A percentile compares a stretch with the other conserved stretches of the same genome.
phyloP scores from a whole-genome alignment of 2,888 invertebrate genomes.

The Diachrysia chrysitis region DNA sequence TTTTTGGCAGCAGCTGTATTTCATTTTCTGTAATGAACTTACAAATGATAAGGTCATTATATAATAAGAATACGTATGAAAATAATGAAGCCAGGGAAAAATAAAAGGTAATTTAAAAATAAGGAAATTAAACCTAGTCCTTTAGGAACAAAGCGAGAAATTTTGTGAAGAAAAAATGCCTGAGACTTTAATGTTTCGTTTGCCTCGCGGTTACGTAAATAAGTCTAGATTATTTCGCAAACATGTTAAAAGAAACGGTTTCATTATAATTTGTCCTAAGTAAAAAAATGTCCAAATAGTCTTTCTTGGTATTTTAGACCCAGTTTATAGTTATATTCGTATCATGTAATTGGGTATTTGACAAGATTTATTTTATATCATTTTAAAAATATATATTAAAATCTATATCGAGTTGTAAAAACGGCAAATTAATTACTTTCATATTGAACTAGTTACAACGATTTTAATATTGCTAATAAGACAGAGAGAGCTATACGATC shows the following conservation, averaged over 20 bases:
- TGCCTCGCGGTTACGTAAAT: background rate
- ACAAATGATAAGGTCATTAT: background rate
- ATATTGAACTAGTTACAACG: no score
- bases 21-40: background rate
- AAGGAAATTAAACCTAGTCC: slow-evolving; percentile 2
- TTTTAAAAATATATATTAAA: no score
- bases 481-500: no score
- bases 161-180: background rate
- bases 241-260: background rate
- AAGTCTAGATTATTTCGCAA: background rate
- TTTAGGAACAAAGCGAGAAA: background rate
- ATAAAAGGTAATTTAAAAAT: background rate
- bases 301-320: no score
- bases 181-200: background rate
- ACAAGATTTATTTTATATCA: no score
- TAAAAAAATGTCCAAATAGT: no score
- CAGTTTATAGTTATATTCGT: no score
- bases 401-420: no score
- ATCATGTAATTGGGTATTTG: no score
- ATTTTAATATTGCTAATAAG: no score
- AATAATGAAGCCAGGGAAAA: background rate
- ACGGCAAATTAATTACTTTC: no score
- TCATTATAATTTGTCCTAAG: background rate
- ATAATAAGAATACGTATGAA: background rate
- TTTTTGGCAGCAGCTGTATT: background rate